Percentiles rank a stretch among this genome's conserved stretches.
Evolutionary conservation across 2,113 vertebrate genomes (phyloP).

Genomic region (Chionomys nivalis): DNA sequence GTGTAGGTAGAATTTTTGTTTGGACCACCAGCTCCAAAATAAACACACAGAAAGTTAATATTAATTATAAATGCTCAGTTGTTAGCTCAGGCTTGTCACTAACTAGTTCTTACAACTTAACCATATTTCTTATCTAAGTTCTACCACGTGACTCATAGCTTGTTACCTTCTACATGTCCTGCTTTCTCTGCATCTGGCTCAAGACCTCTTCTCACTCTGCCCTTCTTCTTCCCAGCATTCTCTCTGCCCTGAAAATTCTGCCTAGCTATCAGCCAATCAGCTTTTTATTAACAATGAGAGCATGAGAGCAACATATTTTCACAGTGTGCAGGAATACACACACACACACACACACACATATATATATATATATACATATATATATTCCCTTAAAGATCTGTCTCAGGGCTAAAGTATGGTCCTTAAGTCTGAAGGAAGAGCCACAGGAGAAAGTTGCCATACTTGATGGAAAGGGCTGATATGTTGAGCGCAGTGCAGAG

Average conservation of each 20-base stretch:
- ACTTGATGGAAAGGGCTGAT: background rate
- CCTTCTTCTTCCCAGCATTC: background rate
- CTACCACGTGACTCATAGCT: background rate
- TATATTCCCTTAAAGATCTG: background rate
- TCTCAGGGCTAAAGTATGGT: slow-evolving; percentile 53
- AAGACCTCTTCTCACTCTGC: background rate
- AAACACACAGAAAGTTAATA: background rate
- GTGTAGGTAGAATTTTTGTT: background rate
- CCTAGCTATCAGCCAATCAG: background rate
- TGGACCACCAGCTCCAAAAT: background rate
- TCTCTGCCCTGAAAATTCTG: background rate
- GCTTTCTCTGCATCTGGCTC: background rate
- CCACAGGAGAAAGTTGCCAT: background rate
- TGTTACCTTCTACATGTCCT: background rate
- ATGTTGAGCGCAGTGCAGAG: background rate
- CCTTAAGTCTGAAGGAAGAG: background rate
- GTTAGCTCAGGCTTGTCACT: background rate
- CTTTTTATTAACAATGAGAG: no score
- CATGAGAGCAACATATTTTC: no score
- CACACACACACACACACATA: no score
- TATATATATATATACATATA: background rate
- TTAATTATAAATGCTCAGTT: background rate
- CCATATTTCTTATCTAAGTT: background rate
- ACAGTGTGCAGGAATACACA: no score
- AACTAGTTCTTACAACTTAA: background rate